Percentiles rank a stretch among this genome's conserved stretches.
phyloP scores from a whole-genome alignment of 2,888 invertebrate genomes.

The Biston betularia region DNA sequence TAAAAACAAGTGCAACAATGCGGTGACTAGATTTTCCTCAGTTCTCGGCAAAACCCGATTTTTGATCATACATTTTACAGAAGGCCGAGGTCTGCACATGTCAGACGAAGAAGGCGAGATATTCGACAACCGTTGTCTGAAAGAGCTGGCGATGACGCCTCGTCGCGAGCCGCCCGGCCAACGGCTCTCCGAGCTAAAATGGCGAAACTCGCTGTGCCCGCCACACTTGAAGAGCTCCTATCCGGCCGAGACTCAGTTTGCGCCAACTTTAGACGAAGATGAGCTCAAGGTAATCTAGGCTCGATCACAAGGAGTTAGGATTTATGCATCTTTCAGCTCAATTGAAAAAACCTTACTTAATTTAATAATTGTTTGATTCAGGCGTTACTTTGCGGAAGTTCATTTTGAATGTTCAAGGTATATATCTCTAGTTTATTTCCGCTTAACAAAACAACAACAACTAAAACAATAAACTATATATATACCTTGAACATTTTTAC shows the following conservation, averaged over 20 bases:
- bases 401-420: too few relatives aligned
- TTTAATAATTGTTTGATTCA: too few relatives aligned
- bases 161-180: constrained; percentile 62
- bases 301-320: too few relatives aligned
- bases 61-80: constrained; percentile 43
- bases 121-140: constrained; percentile 93
- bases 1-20: not conserved
- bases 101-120: constrained; percentile 95
- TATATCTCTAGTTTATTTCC: too few relatives aligned
- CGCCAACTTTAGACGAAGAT: constrained; percentile 80
- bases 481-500: too few relatives aligned
- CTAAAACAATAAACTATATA: too few relatives aligned
- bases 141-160: constrained; percentile 88
- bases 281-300: constrained; percentile 69
- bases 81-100: constrained; percentile 87
- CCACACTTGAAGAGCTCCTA: constrained; percentile 95
- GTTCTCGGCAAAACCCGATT: not conserved
- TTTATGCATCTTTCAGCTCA: too few relatives aligned
- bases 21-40: too few relatives aligned
- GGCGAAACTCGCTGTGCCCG: constrained; percentile 93
- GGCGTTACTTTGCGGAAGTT: too few relatives aligned
- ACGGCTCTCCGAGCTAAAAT: constrained; percentile 89
- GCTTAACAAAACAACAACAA: too few relatives aligned
- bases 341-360: too few relatives aligned
- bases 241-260: constrained; percentile 92